These are phyloP conservation scores for Schizopygopsis malacanthus DNA, from an alignment of 2,797 vertebrate genomes.

Conservation along the genomic window DNA sequence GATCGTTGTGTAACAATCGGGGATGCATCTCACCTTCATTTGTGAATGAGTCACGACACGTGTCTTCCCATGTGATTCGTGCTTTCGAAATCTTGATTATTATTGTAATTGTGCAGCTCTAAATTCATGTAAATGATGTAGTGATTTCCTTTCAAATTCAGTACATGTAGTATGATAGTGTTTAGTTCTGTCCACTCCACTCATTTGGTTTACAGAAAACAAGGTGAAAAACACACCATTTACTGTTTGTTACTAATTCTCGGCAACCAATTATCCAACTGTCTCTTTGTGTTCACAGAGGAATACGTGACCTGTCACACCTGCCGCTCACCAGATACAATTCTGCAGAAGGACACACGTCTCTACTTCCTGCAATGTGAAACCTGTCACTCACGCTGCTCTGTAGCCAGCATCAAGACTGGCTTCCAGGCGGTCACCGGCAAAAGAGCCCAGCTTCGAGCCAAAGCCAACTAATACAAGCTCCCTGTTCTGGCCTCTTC, in stretches of 20 bases:
- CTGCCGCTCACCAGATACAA: conserved; percentile 97
- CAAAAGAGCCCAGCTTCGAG: conserved; percentile 99
- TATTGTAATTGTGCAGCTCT: not conserved
- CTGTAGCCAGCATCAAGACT: conserved; percentile 99
- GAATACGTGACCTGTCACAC: conserved; percentile 99
- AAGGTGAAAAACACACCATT: too few species aligned
- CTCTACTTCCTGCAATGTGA: conserved; percentile 99
- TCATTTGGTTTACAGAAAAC: not conserved
- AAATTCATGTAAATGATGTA: not conserved
- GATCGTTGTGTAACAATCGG: not conserved
- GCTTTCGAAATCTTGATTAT: not conserved
- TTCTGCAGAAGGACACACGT: conserved; percentile 98
- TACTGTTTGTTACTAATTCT: not conserved
- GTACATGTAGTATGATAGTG: not conserved
- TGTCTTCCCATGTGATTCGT: not conserved
- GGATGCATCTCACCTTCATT: not conserved
- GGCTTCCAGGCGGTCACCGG: conserved; percentile 99
- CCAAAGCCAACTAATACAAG: conserved; percentile 93
- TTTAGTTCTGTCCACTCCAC: not conserved
- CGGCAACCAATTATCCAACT: not conserved
- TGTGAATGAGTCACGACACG: not conserved
- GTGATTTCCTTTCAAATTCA: not conserved
- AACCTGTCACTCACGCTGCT: conserved; percentile 99
- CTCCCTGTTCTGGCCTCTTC: not conserved
- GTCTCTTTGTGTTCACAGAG: conserved; percentile 79